phyloP scores from a whole-genome alignment of 2,113 vertebrate species.

The Pterocles burchelli region DNA sequence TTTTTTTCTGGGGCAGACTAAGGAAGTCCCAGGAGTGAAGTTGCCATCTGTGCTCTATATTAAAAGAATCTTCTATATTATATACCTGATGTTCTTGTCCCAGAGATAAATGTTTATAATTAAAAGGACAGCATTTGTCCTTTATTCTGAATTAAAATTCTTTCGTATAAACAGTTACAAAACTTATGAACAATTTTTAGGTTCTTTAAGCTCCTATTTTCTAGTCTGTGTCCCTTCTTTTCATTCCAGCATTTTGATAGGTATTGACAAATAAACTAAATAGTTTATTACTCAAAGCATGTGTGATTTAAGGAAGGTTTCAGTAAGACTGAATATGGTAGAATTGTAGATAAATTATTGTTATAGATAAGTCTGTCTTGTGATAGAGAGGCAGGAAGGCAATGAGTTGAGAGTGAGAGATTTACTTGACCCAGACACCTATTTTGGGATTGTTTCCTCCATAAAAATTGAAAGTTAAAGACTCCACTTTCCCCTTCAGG shows the following conservation, averaged over 20 bases:
- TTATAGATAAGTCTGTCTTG: neutral
- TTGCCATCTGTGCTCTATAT: slow-evolving; percentile 83
- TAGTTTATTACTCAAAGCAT: neutral
- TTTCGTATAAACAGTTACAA: neutral
- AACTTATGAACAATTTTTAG: neutral
- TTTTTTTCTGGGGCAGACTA: slow-evolving; percentile 72
- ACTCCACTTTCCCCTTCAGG: neutral
- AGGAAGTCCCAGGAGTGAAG: slow-evolving; percentile 72
- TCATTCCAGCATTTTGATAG: neutral
- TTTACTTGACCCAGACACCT: neutral
- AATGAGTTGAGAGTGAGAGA: neutral
- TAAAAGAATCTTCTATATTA: slow-evolving; percentile 74
- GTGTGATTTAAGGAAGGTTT: neutral
- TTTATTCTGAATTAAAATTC: slow-evolving; percentile 65
- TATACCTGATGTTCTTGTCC: slow-evolving; percentile 80
- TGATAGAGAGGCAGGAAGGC: neutral
- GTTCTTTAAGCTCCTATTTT: neutral
- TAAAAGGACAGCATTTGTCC: slow-evolving; percentile 76
- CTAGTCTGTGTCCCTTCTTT: neutral
- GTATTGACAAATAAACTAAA: neutral
- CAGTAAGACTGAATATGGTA: neutral
- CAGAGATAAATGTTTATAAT: slow-evolving; percentile 83
- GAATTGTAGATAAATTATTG: neutral
- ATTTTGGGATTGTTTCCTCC: neutral
- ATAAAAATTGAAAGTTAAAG: neutral